phyloP scores from a whole-genome alignment of 2,113 vertebrate genomes.

The Forbesichthys agassizii region DNA sequence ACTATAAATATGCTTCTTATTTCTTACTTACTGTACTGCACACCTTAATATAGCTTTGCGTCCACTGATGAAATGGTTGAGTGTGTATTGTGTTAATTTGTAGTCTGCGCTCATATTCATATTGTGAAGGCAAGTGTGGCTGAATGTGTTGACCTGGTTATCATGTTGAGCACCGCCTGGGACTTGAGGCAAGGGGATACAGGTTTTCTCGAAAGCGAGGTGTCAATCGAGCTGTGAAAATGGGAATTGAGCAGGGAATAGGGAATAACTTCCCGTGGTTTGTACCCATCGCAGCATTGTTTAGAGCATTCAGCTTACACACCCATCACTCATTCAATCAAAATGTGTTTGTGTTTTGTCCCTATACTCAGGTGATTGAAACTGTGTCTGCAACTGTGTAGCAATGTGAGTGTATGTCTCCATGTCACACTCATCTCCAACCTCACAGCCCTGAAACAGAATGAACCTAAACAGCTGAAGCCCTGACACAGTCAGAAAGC shows the following conservation, averaged over 20 bases:
- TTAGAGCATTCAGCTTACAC: conserved; percentile 53
- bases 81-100: background rate
- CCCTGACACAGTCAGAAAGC: conserved; percentile 33
- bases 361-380: conserved; percentile 35
- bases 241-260: conserved; percentile 77
- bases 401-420: conserved; percentile 48
- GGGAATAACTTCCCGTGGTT: conserved; percentile 65
- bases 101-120: conserved; percentile 7
- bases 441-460: conserved; percentile 55
- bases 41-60: too few relatives aligned
- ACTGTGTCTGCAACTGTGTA: conserved; percentile 37
- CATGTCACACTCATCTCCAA: conserved; percentile 45
- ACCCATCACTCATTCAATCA: conserved; percentile 61
- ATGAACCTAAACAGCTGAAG: conserved; percentile 67
- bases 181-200: conserved; percentile 41
- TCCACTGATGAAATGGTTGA: too few relatives aligned
- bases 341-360: conserved; percentile 19
- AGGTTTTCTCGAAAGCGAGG: conserved; percentile 60
- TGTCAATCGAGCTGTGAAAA: conserved; percentile 75
- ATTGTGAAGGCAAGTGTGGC: conserved; percentile 25
- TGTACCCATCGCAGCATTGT: conserved; percentile 58
- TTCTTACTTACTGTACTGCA: too few relatives aligned
- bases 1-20: too few relatives aligned
- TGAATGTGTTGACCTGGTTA: conserved; percentile 61
- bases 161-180: conserved; percentile 34